Base-by-base conservation (phyloP, 2,888 invertebrate genomes). In the Drosophila peninsularis region DNA sequence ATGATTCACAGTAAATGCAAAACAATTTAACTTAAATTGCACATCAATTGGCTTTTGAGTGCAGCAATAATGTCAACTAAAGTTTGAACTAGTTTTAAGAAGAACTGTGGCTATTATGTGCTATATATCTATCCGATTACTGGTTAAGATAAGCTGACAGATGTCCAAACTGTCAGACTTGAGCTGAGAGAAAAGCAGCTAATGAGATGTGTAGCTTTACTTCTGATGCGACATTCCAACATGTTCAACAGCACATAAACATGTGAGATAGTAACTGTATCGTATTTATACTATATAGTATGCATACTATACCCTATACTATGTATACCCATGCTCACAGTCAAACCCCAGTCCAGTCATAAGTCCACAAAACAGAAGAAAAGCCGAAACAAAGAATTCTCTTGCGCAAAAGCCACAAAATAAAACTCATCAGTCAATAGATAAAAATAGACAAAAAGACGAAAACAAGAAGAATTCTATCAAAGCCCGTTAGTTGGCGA, bases 401-500 rank as follows among this genome's bases (percentile, higher is more conserved):
- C 34, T 34, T 34, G 3, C 45, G 17, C 55, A 56, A 71, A 37
- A 24, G 41, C 44, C 10, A 36, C 24, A 32, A 50, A 24, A 24
- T 24, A 39, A 34, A 30, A 54, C 64, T n/a, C 52, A 9, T 13
- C n/a, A 14, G 11, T 32, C 47, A 19, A 44, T 32, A 47, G 67
- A 58, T 52, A 71, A 30, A 54, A 41, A 44, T 39, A 21, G 1
- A 27, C n/a, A 45, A 45, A 24, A 45, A n/a, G 0, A 27, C 19
- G 5, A 21, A 34, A 19, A 30, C 27, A 17, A n/a, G 14, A 49
- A 57, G 53, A 47, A 39, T 14, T 7, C 14, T 30, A n/a, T 45
- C 55, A 27, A 45, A 74, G 30, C 27, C 75, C 55, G 62, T 60
- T 74, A 44, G 41, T 36, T 17, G 27, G 21, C 47, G 45, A 54